Conservation (phyloP, 2,797 vertebrate genomes). For the Pipistrellus pygmaeus region DNA sequence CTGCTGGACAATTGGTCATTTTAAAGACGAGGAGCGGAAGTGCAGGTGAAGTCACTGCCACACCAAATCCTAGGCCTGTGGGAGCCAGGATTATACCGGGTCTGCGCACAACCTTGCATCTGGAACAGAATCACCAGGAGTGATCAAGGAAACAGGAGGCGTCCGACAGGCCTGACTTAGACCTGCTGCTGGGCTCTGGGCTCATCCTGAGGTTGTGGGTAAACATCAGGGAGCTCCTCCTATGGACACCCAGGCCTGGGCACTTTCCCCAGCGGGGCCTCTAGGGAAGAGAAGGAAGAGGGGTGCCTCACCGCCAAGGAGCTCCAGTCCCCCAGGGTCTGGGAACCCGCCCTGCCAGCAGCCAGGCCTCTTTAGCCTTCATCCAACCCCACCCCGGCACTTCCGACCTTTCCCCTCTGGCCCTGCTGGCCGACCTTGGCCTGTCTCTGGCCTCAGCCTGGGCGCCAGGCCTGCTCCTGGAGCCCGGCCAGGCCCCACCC, state of each 20-base stretch:
- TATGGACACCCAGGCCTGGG: accelerated
- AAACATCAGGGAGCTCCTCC: not conserved
- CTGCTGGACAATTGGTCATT: not conserved
- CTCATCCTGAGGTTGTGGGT: not conserved
- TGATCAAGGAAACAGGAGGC: not conserved
- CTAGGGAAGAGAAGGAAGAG: not conserved
- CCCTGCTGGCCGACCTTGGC: constrained; percentile 49
- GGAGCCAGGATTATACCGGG: not conserved
- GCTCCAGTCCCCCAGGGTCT: not conserved
- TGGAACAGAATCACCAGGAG: accelerated
- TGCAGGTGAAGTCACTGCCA: not conserved
- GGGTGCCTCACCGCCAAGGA: accelerated
- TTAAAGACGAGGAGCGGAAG: not conserved
- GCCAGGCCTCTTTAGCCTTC: not conserved
- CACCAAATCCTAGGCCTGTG: not conserved
- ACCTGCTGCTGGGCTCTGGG: not conserved
- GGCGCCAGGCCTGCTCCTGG: constrained; percentile 63
- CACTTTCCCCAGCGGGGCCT: too few relatives aligned
- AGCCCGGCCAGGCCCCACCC: constrained; percentile 53
- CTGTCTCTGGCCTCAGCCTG: constrained; percentile 55
- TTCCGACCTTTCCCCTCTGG: constrained; percentile 42
- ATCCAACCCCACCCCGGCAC: not conserved
- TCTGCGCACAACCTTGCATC: not conserved
- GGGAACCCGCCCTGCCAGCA: not conserved
- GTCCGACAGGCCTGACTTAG: accelerated